A percentile compares a stretch with the other conserved stretches of the same genome.
phyloP scores from a whole-genome alignment of 2,888 invertebrate genomes.

The Chymomyza caudatula region DNA sequence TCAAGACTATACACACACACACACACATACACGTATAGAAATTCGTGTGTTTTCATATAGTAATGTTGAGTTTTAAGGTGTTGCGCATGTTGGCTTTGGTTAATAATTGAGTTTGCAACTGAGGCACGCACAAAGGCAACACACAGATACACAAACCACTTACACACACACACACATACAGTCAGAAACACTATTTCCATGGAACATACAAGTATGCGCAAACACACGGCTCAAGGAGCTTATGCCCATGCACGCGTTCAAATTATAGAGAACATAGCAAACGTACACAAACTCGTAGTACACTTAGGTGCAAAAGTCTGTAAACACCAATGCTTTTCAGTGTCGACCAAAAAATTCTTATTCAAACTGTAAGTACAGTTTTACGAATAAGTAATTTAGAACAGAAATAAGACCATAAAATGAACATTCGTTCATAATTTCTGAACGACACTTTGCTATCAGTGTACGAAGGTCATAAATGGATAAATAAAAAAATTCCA shows the following conservation, averaged over 20 bases:
- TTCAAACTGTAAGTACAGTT: too few species aligned
- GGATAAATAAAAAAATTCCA: too few species aligned
- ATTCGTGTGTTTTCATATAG: neutral
- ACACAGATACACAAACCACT: neutral
- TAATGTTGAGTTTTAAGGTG: conserved; percentile 46
- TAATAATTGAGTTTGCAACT: conserved; percentile 68
- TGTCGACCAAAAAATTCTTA: too few species aligned
- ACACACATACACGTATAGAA: too few species aligned
- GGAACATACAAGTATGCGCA: neutral
- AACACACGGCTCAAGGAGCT: conserved; percentile 20
- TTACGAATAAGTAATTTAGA: too few species aligned
- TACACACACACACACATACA: conserved; percentile 17
- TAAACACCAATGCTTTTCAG: too few species aligned
- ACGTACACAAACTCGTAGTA: neutral
- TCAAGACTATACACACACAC: too few species aligned
- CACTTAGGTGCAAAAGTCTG: neutral
- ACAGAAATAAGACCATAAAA: too few species aligned
- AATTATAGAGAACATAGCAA: neutral
- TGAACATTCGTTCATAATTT: too few species aligned
- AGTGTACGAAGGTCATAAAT: too few species aligned
- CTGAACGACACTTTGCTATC: too few species aligned
- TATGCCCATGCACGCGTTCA: conserved; percentile 22
- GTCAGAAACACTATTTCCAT: neutral
- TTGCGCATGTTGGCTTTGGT: conserved; percentile 55
- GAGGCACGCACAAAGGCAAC: conserved; percentile 57